phyloP scores from a whole-genome alignment of 2,113 vertebrate genomes.

The Nyctibius bracteatus region DNA sequence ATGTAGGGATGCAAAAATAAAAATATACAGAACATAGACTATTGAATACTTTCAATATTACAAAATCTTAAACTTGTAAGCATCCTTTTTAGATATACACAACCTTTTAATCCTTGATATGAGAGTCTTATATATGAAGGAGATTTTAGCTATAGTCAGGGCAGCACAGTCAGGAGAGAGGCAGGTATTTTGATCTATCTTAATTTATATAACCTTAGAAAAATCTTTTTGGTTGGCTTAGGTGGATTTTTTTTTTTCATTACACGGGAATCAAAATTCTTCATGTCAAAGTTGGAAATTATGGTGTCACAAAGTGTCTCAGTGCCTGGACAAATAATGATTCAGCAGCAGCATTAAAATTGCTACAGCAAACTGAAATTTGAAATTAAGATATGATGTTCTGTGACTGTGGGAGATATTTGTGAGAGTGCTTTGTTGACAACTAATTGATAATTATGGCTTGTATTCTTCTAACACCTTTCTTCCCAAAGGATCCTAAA shows the following conservation, averaged over 20 bases:
- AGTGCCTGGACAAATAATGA: not conserved
- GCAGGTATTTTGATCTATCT: not conserved
- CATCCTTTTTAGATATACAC: not conserved
- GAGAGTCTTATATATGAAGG: not conserved
- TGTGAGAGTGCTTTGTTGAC: conserved; percentile 28
- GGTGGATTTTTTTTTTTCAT: not conserved
- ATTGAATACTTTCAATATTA: not conserved
- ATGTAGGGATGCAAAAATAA: not conserved
- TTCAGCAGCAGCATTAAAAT: not conserved
- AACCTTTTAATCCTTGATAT: not conserved
- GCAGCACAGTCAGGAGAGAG: not conserved
- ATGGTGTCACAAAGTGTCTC: not conserved
- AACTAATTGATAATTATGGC: conserved; percentile 12
- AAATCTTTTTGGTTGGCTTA: fast-evolving
- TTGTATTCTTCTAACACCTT: conserved; percentile 47
- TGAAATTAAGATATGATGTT: conserved; percentile 15
- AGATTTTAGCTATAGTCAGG: not conserved
- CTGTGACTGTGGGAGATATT: not conserved
- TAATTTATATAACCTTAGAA: not conserved
- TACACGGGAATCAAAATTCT: not conserved
- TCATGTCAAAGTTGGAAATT: not conserved
- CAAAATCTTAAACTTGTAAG: not conserved
- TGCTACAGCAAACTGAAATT: not conserved
- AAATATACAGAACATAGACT: not conserved
- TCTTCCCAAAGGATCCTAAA: conserved; percentile 48